A percentile compares a stretch with the other conserved stretches of the same genome.
Evolutionary conservation across 2,797 vertebrate species (phyloP).

Genomic region (Lophius americanus): DNA sequence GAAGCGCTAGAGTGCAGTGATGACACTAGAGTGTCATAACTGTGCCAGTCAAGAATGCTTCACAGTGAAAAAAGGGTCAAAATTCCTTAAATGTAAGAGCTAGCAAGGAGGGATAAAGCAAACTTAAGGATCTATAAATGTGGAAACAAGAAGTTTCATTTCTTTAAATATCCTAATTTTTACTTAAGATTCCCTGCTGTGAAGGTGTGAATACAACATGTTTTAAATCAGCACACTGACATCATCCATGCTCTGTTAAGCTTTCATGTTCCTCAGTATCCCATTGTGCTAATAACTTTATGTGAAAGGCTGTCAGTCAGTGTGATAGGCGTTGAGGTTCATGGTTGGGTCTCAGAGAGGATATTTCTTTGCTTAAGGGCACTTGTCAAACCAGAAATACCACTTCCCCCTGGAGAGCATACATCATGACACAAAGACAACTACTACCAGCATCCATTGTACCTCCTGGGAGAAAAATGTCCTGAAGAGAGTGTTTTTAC

Average conservation of each 20-base stretch:
- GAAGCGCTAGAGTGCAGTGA: slow-evolving; percentile 55
- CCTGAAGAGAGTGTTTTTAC: slow-evolving; percentile 65
- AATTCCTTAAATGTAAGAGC: slow-evolving; percentile 24
- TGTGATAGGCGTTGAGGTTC: slow-evolving; percentile 54
- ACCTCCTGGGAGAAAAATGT: slow-evolving; percentile 39
- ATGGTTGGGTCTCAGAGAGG: slow-evolving; percentile 43
- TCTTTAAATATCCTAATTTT: slow-evolving; percentile 20
- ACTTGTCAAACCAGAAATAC: slow-evolving; percentile 65
- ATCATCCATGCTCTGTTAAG: slow-evolving; percentile 66
- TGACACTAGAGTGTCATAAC: slow-evolving; percentile 58
- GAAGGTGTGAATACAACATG: slow-evolving; percentile 29
- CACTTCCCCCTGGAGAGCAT: slow-evolving; percentile 44
- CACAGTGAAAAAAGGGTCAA: slow-evolving; percentile 16
- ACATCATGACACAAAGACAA: slow-evolving; percentile 45
- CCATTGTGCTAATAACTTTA: slow-evolving; percentile 69
- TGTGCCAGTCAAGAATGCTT: slow-evolving; percentile 26
- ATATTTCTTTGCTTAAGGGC: slow-evolving; percentile 31
- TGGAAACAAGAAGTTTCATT: background rate
- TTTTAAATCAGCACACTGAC: slow-evolving; percentile 56
- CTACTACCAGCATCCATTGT: slow-evolving; percentile 50
- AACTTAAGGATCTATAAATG: slow-evolving; percentile 9
- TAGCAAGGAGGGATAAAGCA: slow-evolving; percentile 7
- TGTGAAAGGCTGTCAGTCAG: slow-evolving; percentile 54
- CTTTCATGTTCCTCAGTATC: slow-evolving; percentile 63
- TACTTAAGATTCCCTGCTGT: slow-evolving; percentile 40